Base-by-base conservation (phyloP, 2,888 invertebrate genomes). In the Chrysodeixis includens region DNA sequence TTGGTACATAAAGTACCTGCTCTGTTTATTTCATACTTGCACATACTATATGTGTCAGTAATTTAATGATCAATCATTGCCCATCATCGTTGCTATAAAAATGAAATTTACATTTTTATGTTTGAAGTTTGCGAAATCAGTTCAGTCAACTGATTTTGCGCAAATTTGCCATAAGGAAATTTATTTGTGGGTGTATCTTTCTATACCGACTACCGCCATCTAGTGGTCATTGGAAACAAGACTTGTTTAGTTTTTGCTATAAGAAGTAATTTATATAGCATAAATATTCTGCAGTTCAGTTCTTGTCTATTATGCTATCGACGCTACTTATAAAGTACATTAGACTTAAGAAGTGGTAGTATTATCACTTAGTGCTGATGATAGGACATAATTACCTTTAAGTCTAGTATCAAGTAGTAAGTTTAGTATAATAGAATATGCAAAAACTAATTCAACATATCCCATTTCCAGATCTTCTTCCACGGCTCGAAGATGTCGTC, bases 401-500 rank as follows among this genome's bases (percentile, higher is more conserved):
- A n/a, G n/a, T n/a, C n/a, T n/a, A n/a, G n/a, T n/a, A n/a, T n/a
- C n/a, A n/a, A n/a, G n/a, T n/a, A n/a, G n/a, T n/a, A n/a, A n/a
- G n/a, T n/a, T n/a, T n/a, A 26, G 26, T 26, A 6, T 26, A 26
- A 4, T 26, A 4, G 26, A 4, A 26, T 26, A 26, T 26, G 26
- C 30, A 30, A 16, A 9, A 55, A 32, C 1, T 35, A 14, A 56
- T 18, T 16, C 22, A 10, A 30, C 0, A 12, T 56, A 0, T 32
- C 51, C 60, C 9, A n/a, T 92, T 95, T 1, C n/a, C 92, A 98
- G 96, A 97, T 98, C 93, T 97, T 96, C 93, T 98, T 98, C 96
- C 98, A 98, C 89, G 98, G 98, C 14, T 95, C 95, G 66, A 97
- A 98, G 86, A 98, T 98, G 97, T 85, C 96, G 35, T 97, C 97